Evolutionary conservation across 2,797 vertebrate genomes (phyloP).

Genomic region (Molothrus ater): DNA sequence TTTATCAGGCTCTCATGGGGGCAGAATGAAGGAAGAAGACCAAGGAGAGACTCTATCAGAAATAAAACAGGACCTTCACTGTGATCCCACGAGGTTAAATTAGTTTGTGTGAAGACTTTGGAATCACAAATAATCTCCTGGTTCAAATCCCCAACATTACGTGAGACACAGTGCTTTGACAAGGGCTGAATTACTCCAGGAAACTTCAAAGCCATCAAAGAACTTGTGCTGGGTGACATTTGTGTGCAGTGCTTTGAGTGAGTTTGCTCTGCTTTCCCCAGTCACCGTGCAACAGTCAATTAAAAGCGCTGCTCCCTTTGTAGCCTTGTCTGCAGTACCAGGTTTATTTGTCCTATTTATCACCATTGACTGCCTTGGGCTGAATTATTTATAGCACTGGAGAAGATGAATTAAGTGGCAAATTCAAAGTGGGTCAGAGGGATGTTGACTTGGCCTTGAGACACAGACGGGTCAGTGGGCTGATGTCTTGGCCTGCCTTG

Average conservation of each 20-base stretch:
- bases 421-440: slow-evolving; percentile 56
- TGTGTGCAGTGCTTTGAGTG: background rate
- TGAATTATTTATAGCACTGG: slow-evolving; percentile 54
- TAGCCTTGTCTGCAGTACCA: background rate
- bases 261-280: background rate
- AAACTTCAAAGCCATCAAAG: slow-evolving; percentile 43
- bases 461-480: background rate
- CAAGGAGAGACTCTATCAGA: background rate
- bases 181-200: background rate
- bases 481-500: background rate
- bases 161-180: background rate
- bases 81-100: background rate
- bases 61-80: background rate
- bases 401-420: slow-evolving; percentile 56
- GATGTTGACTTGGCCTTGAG: background rate
- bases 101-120: background rate
- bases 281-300: background rate
- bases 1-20: background rate
- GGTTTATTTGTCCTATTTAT: slow-evolving; percentile 63
- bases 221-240: background rate
- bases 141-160: background rate
- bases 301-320: background rate
- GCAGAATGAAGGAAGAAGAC: background rate
- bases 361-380: background rate
- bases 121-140: background rate